Percentiles rank a stretch among this genome's conserved stretches.
phyloP scores from a whole-genome alignment of 1,140 invertebrate genomes.

The Phenacoccus solenopsis region DNA sequence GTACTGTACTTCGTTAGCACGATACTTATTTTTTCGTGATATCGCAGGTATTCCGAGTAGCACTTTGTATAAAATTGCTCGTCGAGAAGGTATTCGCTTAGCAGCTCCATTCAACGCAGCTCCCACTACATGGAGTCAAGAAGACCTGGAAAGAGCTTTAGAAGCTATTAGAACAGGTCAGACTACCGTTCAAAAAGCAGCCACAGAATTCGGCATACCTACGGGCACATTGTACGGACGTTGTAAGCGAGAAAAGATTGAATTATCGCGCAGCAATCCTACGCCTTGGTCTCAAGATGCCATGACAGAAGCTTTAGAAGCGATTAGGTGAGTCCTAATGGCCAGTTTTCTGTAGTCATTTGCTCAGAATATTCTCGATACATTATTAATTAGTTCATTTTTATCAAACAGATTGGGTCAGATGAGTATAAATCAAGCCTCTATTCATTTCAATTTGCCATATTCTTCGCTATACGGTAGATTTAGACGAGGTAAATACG shows the following conservation, averaged over 20 bases:
- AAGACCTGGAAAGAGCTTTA: constrained; percentile 66
- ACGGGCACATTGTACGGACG: constrained; percentile 71
- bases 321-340: constrained; percentile 50
- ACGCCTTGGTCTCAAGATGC: constrained; percentile 82
- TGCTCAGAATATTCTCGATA: background rate
- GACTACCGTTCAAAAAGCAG: constrained; percentile 72
- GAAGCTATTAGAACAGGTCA: constrained; percentile 68
- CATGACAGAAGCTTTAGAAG: constrained; percentile 76
- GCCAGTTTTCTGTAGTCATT: constrained; percentile 12
- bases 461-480: constrained; percentile 78
- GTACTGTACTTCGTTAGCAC: background rate
- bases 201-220: constrained; percentile 71
- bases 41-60: constrained; percentile 62
- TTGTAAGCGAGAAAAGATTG: constrained; percentile 77
- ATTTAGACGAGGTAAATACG: constrained; percentile 58
- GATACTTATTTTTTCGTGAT: background rate
- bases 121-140: constrained; percentile 72
- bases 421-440: constrained; percentile 85
- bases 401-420: constrained; percentile 55
- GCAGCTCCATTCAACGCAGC: constrained; percentile 80
- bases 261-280: constrained; percentile 67
- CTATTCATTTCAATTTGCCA: constrained; percentile 80
- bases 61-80: constrained; percentile 78
- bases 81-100: constrained; percentile 71
- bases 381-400: constrained; percentile 1